Base-by-base conservation (phyloP, 1,140 invertebrate species). In the Ctenoplectra terminalis region DNA sequence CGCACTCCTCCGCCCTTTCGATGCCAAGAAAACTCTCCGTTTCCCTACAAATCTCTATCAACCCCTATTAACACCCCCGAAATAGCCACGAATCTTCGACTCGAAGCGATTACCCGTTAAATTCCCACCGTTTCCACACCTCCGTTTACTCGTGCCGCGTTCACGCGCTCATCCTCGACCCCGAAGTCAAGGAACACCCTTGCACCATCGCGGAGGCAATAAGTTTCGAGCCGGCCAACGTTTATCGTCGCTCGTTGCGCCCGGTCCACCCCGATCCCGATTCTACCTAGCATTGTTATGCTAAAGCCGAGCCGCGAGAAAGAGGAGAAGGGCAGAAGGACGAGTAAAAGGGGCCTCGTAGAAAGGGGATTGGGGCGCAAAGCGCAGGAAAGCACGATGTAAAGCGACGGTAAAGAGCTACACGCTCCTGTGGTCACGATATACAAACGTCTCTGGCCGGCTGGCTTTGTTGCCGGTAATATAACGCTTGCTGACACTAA, bases 391-490 rank as follows among this genome's bases (percentile, higher is more conserved):
- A 81, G 74, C 54, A 70, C 54, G 80, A 70, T 60, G 81, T 73
- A 82, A 83, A 75, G 54, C 61, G 56, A 74, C 37, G 50, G 84
- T 48, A 83, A 86, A 83, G 81, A 64, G 81, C 66, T 31, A 26
- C 58, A 50, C 66, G 84, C 67, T 60, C 17, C 74, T 70, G 77
- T 63, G 61, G 77, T 60, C 72, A 63, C 61, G 69, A 73, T 77
- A 78, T 63, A 77, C 77, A 84, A 81, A 86, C 52, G 71, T 60
- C 67, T 52, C 73, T 61, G 70, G 56, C 64, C 70, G 63, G 31
- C 81, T 56, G 77, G 82, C 83, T 87, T 84, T 87, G 85, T 87
- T 84, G 50, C 74, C 17, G 37, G 78, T 61, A 79, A 79, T 87
- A 82, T 79, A 79, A 87, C 75, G 43, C 82, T n/a, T 60, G 37